Base-by-base conservation (phyloP, 1,140 invertebrate species). In the Plectus sambesii region DNA sequence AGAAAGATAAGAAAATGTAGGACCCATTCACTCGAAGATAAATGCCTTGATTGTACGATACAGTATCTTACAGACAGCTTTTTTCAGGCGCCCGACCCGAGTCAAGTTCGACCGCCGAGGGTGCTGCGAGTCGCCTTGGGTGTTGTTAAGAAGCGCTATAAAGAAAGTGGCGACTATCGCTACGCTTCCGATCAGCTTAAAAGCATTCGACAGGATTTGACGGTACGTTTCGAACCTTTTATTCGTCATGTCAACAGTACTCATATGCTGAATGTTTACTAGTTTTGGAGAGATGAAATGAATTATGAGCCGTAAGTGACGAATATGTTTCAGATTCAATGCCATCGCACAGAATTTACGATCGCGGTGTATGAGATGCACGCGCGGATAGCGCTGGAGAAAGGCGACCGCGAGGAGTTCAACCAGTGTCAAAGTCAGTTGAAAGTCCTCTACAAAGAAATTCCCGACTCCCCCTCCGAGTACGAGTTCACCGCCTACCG, bases 351-450 rank as follows among this genome's bases (percentile, higher is more conserved):
- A 75, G 75, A 78, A 49, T 94, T 98, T 69, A 96, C 90, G 39
- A 82, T 96, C 19, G 77, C 85, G 64, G 93, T 97, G 8, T 98
- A 98, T 74, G 92, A 98, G 76, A 94, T 87, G 2, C 92, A 98
- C 77, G 92, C 88, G 6, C 76, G 88, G 47, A 88, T 97, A 66
- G 90, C 90, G 42, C 76, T 97, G 67, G 90, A 97, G 70, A 92
- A 88, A 72, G 85, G 86, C 36, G 92, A 98, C 69, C 87, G 93
- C 70, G 88, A 92, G 70, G 92, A 97, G 70, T 97, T 96, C 68
- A 97, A 97, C 76, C 92, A 97, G 69, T 97, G 92, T 71, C 92
- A 97, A 74, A 92, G 88, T 30, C 92, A 97, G 73, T 73, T 98
- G 23, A 85, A 86, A 76, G 83, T 87, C 75, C 75, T 98, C 6